A percentile compares a stretch with the other conserved stretches of the same genome.
These are phyloP conservation scores for Eubasilissa regina DNA, from an alignment of 1,140 invertebrate species.

Conservation along the genomic window DNA sequence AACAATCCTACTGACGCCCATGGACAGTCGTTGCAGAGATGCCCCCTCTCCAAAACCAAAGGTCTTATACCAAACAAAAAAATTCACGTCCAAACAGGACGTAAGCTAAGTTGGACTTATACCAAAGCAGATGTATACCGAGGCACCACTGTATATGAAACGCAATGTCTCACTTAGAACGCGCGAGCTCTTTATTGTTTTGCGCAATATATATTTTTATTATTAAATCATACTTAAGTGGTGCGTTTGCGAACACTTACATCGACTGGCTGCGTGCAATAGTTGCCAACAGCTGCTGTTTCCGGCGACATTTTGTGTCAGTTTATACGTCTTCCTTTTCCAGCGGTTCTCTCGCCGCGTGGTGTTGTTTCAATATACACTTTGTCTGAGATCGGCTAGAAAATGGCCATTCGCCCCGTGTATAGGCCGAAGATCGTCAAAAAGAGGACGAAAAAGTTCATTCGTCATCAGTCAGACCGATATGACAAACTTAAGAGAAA, in stretches of 20 bases:
- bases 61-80: too few relatives aligned
- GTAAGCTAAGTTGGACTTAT: too few relatives aligned
- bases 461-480: constrained; percentile 96
- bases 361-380: constrained; percentile 66
- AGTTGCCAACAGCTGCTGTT: background rate
- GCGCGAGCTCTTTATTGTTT: too few relatives aligned
- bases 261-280: background rate
- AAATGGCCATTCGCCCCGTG: constrained; percentile 90
- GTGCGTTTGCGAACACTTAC: constrained; percentile 19
- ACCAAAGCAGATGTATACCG: too few relatives aligned
- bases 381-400: constrained; percentile 61
- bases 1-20: too few relatives aligned
- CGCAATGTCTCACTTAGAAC: too few relatives aligned
- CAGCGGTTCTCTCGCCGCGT: constrained; percentile 71
- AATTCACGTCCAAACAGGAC: too few relatives aligned
- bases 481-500: constrained; percentile 92
- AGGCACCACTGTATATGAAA: too few relatives aligned
- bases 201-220: too few relatives aligned
- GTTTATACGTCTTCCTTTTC: constrained; percentile 34
- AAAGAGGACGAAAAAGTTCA: constrained; percentile 97
- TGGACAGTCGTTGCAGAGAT: too few relatives aligned
- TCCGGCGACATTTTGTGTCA: constrained; percentile 28
- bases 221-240: background rate
- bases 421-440: constrained; percentile 93
- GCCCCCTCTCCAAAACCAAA: too few relatives aligned